Conservation (phyloP, 1,140 invertebrate genomes). For the Hyphantria cunea region DNA sequence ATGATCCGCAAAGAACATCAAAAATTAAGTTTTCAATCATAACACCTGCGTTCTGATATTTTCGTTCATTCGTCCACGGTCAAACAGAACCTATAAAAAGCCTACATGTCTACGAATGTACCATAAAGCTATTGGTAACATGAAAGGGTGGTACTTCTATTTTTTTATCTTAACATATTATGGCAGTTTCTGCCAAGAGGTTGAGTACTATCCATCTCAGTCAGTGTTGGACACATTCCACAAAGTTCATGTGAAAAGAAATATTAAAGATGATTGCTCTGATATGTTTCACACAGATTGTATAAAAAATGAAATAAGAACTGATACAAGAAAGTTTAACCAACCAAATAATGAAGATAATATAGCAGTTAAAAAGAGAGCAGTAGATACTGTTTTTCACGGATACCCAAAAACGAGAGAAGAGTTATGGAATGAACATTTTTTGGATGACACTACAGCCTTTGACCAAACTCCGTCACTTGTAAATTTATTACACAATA, state of each 20-base stretch:
- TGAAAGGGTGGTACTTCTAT: slow-evolving; percentile 22
- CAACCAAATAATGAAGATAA: slow-evolving; percentile 13
- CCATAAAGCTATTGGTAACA: slow-evolving; percentile 21
- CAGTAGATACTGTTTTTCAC: slow-evolving; percentile 72
- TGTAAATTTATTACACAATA: slow-evolving; percentile 81
- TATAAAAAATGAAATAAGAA: too few species aligned
- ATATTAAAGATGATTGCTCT: slow-evolving; percentile 13
- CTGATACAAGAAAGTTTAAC: slow-evolving; percentile 20
- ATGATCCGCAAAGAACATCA: slow-evolving; percentile 45
- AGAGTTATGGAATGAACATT: slow-evolving; percentile 78
- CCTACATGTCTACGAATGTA: background rate
- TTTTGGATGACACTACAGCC: slow-evolving; percentile 60
- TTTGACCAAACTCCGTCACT: slow-evolving; percentile 81
- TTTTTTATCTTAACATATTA: slow-evolving; percentile 11
- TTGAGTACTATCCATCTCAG: slow-evolving; percentile 58
- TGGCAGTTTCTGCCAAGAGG: slow-evolving; percentile 35
- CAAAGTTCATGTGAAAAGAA: slow-evolving; percentile 8
- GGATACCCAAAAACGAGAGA: slow-evolving; percentile 82
- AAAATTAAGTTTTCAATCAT: slow-evolving; percentile 78
- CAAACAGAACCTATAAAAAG: slow-evolving; percentile 49
- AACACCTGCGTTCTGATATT: slow-evolving; percentile 72
- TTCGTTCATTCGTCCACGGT: slow-evolving; percentile 47
- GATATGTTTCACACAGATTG: too few species aligned
- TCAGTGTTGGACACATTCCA: slow-evolving; percentile 10
- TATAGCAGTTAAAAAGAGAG: slow-evolving; percentile 48